Conservation (phyloP, 2,797 vertebrate species). For the Channallabes apus region DNA sequence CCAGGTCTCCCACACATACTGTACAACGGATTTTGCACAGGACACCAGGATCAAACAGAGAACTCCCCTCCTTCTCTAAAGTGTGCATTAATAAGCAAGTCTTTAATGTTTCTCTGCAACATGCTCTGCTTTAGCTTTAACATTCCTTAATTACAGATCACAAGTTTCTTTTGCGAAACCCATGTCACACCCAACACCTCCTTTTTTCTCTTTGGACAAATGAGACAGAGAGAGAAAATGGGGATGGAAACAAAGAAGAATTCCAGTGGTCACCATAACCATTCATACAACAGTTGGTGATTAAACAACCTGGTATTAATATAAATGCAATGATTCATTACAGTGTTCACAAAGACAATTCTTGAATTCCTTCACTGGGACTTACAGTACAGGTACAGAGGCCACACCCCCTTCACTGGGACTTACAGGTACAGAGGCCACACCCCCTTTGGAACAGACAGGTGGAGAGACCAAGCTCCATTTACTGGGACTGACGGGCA, state of each 20-base stretch:
- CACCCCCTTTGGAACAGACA: not conserved
- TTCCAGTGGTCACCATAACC: not conserved
- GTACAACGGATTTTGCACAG: not conserved
- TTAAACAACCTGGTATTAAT: not conserved
- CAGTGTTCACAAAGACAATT: not conserved
- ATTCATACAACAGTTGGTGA: not conserved
- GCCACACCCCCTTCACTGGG: too few species aligned
- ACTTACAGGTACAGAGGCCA: not conserved
- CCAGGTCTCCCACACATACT: not conserved
- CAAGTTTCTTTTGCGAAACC: not conserved
- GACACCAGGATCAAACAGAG: not conserved
- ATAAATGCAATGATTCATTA: not conserved
- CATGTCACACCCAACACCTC: not conserved
- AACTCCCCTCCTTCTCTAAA: not conserved
- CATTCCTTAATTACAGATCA: not conserved
- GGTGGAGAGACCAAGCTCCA: too few species aligned
- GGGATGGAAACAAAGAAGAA: not conserved
- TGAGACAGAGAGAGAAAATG: not conserved
- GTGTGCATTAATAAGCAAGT: not conserved
- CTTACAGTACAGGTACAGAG: too few species aligned
- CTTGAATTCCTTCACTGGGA: not conserved
- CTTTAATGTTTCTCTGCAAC: not conserved
- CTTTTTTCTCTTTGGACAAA: not conserved
- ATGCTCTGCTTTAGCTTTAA: not conserved
- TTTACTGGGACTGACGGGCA: not conserved